These are phyloP conservation scores for Abrostola triplasia DNA, from an alignment of 2,888 invertebrate species.

Conservation along the genomic window DNA sequence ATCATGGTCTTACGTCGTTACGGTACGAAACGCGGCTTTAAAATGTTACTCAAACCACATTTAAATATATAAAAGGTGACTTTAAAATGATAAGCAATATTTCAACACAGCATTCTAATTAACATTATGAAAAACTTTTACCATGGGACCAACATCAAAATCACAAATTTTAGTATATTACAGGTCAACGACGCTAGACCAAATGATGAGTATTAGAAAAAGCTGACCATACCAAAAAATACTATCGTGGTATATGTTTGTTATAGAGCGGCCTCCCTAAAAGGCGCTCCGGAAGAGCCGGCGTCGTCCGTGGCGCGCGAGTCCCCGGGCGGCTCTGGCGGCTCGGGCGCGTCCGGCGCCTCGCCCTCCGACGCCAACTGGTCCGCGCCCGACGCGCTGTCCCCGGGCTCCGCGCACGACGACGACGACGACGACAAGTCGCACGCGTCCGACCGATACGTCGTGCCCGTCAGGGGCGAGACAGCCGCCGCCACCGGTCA, in stretches of 20 bases:
- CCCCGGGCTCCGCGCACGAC: constrained; percentile 77
- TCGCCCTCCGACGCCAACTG: constrained; percentile 69
- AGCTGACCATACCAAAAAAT: no score
- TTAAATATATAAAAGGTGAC: no score
- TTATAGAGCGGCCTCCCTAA: constrained; percentile 79
- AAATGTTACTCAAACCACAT: no score
- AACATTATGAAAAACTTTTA: no score
- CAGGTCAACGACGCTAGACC: no score
- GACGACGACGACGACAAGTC: constrained; percentile 69
- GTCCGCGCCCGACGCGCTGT: constrained; percentile 79
- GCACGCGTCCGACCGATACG: constrained; percentile 61
- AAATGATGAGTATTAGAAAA: no score
- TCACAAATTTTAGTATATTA: no score
- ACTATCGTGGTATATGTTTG: neutral
- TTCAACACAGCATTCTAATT: no score
- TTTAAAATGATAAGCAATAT: no score
- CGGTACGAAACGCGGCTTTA: no score
- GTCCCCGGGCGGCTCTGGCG: constrained; percentile 28
- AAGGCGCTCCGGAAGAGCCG: constrained; percentile 63
- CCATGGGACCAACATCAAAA: no score
- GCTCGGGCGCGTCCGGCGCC: constrained; percentile 74
- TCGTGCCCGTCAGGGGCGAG: constrained; percentile 72
- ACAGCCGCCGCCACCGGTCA: constrained; percentile 42
- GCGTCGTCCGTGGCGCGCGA: constrained; percentile 41
- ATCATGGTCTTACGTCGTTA: no score